phyloP scores from a whole-genome alignment of 2,797 vertebrate genomes.

The Enteromius paludinosus region DNA sequence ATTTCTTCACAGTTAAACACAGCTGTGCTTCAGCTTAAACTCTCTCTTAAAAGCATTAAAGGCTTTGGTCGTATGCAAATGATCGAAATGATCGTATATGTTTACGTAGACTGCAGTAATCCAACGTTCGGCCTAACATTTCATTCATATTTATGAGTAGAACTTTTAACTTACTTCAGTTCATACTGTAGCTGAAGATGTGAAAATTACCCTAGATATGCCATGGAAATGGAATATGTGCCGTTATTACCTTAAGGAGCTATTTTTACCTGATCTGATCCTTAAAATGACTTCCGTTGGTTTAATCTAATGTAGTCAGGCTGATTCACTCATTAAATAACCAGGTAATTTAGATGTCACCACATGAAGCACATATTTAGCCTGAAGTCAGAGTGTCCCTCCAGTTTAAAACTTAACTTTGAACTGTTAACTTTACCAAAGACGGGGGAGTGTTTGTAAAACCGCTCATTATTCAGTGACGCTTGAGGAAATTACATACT shows the following conservation, averaged over 20 bases:
- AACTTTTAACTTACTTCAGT: neutral
- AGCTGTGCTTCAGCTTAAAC: slow-evolving; percentile 23
- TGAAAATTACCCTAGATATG: neutral
- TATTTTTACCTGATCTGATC: neutral
- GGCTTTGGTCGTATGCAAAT: slow-evolving; percentile 11
- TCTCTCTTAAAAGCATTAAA: neutral
- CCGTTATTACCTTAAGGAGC: slow-evolving; percentile 14
- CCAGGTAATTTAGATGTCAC: slow-evolving; percentile 1
- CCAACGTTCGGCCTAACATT: neutral
- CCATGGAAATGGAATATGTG: neutral
- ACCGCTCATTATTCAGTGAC: slow-evolving; percentile 1
- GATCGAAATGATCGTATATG: slow-evolving; percentile 5
- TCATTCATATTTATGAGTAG: slow-evolving; percentile 24
- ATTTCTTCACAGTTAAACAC: slow-evolving; percentile 19
- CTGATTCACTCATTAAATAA: slow-evolving; percentile 11
- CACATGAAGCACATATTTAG: slow-evolving; percentile 9
- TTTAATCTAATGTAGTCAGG: slow-evolving; percentile 23
- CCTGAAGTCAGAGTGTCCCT: neutral
- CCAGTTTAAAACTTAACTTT: slow-evolving; percentile 7
- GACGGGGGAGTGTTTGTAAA: slow-evolving; percentile 8
- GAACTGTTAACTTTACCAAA: slow-evolving; percentile 1
- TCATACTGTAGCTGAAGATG: neutral
- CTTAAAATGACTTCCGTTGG: neutral
- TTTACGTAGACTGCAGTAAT: slow-evolving; percentile 11
- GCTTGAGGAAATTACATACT: slow-evolving; percentile 2